Conservation (phyloP, 2,888 invertebrate species). For the Syrphus vitripennis region DNA sequence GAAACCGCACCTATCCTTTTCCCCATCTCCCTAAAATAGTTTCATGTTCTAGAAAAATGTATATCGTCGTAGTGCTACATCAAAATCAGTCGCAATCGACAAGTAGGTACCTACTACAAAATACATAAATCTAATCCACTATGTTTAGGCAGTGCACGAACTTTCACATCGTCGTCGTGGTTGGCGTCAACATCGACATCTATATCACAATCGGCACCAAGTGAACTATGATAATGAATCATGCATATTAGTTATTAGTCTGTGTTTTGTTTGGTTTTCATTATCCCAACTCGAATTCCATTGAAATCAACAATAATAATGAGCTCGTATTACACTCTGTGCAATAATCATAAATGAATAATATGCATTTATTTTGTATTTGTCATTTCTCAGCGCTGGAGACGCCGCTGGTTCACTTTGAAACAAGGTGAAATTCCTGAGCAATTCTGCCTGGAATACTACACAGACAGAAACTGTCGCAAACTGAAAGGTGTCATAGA, state of each 20-base stretch:
- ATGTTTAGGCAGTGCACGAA: background rate
- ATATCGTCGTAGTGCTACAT: background rate
- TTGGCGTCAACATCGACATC: background rate
- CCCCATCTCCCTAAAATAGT: background rate
- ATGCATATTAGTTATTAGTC: conserved; percentile 14
- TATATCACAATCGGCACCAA: background rate
- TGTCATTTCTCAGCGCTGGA: conserved; percentile 90
- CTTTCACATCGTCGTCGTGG: background rate
- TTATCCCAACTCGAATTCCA: conserved; percentile 20
- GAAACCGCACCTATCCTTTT: background rate
- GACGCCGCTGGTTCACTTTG: conserved; percentile 96
- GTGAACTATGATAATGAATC: conserved; percentile 39
- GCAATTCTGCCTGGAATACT: conserved; percentile 96
- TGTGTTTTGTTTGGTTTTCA: background rate
- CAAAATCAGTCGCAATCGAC: background rate
- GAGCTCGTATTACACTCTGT: conserved; percentile 4
- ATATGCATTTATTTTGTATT: conserved; percentile 7
- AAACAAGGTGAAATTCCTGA: conserved; percentile 96
- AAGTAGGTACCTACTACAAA: background rate
- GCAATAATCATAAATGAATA: background rate
- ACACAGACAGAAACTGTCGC: conserved; percentile 92
- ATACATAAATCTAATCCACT: background rate
- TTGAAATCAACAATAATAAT: conserved; percentile 14
- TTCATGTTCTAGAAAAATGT: background rate
- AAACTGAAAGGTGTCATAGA: conserved; percentile 95